Conservation (phyloP, 1,140 invertebrate genomes). For the Penaeus japonicus region DNA sequence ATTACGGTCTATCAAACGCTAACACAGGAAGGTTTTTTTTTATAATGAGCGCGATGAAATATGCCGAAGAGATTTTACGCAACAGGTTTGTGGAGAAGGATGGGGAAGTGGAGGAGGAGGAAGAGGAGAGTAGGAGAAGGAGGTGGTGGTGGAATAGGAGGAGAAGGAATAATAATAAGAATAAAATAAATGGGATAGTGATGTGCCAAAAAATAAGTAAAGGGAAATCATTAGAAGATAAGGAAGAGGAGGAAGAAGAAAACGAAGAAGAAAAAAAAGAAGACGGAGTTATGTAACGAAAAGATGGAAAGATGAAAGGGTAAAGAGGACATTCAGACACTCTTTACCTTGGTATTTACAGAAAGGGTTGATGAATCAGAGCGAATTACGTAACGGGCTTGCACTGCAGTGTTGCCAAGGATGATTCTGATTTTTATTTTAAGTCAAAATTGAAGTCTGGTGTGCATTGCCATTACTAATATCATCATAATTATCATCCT, state of each 20-base stretch:
- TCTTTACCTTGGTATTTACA: no score
- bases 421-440: no score
- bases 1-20: no score
- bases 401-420: no score
- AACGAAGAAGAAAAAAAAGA: background rate
- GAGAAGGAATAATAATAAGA: background rate
- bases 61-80: background rate
- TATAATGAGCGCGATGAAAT: no score
- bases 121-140: background rate
- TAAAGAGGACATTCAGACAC: background rate
- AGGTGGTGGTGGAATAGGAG: background rate
- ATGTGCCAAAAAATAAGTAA: background rate
- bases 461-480: no score
- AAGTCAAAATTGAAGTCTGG: no score
- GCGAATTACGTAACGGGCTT: no score
- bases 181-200: no score
- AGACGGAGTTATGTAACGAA: background rate
- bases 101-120: background rate
- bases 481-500: no score
- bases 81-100: background rate
- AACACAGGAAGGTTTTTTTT: no score
- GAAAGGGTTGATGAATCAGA: no score
- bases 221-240: background rate
- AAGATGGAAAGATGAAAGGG: background rate
- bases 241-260: background rate